phyloP scores from a whole-genome alignment of 2,113 vertebrate genomes.

The Mustela nigripes region DNA sequence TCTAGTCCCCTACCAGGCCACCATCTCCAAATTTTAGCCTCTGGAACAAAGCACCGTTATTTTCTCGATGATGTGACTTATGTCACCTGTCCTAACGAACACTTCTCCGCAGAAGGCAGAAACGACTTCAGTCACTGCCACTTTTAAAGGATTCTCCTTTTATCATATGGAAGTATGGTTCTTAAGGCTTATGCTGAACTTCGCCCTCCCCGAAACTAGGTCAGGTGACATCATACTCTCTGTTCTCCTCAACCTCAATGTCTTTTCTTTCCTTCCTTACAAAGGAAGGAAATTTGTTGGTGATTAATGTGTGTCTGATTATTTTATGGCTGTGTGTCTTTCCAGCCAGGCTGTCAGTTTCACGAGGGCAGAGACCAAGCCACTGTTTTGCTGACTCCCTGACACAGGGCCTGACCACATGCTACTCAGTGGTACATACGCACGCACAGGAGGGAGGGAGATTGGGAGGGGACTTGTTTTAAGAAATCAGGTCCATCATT shows the following conservation, averaged over 20 bases:
- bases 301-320: background rate
- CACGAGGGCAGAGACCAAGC: accelerated
- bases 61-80: background rate
- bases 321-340: background rate
- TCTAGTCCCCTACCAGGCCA: accelerated
- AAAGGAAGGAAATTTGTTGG: background rate
- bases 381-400: background rate
- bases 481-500: accelerated
- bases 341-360: background rate
- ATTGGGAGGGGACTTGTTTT: too few species aligned
- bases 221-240: background rate
- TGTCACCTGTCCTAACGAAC: accelerated
- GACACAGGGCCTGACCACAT: too few species aligned
- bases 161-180: background rate
- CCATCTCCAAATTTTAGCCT: background rate
- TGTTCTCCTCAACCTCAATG: background rate
- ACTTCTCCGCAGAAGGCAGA: background rate
- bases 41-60: background rate
- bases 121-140: background rate
- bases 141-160: background rate
- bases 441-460: accelerated
- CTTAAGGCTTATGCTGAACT: background rate
- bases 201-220: accelerated
- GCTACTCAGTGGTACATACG: accelerated
- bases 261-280: background rate